Evolutionary conservation across 1,140 invertebrate genomes (phyloP).

Genomic region (Oryctes rhinoceros): DNA sequence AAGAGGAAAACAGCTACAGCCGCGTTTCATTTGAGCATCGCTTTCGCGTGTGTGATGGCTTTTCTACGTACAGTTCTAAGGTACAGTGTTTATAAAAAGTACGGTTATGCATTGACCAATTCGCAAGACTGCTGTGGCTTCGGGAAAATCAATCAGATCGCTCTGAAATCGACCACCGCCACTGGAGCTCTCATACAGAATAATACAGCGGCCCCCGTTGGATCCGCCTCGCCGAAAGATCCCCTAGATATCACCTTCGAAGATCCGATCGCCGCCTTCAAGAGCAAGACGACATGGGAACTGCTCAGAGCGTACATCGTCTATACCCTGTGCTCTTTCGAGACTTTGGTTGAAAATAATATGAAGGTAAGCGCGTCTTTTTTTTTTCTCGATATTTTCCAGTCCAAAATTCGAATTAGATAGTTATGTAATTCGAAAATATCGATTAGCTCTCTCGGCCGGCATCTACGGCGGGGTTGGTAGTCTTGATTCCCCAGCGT

Average conservation of each 20-base stretch:
- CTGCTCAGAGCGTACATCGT: slow-evolving; percentile 92
- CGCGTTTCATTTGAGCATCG: slow-evolving; percentile 2
- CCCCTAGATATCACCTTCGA: slow-evolving; percentile 88
- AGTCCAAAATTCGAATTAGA: not conserved
- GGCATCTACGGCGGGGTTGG: not conserved
- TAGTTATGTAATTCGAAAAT: slow-evolving; percentile 34
- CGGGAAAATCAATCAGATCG: slow-evolving; percentile 52
- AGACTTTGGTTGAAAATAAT: slow-evolving; percentile 93
- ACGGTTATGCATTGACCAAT: slow-evolving; percentile 52
- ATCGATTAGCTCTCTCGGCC: not conserved
- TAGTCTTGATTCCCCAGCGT: slow-evolving; percentile 1
- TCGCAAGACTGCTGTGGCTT: slow-evolving; percentile 49
- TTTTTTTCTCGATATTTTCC: not conserved
- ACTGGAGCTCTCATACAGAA: slow-evolving; percentile 45
- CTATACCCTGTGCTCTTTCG: slow-evolving; percentile 90
- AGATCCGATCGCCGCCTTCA: slow-evolving; percentile 82
- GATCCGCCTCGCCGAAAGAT: slow-evolving; percentile 68
- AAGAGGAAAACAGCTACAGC: not conserved
- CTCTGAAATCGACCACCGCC: slow-evolving; percentile 51
- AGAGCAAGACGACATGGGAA: slow-evolving; percentile 95
- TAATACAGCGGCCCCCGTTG: slow-evolving; percentile 48
- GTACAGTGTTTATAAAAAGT: slow-evolving; percentile 58
- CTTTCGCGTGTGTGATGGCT: slow-evolving; percentile 56
- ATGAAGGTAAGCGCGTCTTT: slow-evolving; percentile 82
- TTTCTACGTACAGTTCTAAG: slow-evolving; percentile 61